Evolutionary conservation across 2,888 invertebrate species (phyloP).

Genomic region (Trissonchulus latispiculum): DNA sequence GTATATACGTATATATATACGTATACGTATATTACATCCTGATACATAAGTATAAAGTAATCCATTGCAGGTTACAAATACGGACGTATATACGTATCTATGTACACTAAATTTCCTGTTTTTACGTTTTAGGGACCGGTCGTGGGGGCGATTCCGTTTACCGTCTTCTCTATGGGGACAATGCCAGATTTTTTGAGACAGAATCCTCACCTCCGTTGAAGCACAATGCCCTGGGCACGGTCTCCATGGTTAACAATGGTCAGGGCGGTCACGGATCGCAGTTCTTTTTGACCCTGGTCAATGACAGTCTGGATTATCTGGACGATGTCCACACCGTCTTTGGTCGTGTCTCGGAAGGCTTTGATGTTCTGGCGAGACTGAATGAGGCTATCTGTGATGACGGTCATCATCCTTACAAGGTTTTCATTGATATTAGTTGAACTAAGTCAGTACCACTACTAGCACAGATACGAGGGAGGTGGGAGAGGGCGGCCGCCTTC

Average conservation of each 20-base stretch:
- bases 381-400: constrained; percentile 89
- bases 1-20: too few species aligned
- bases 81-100: too few species aligned
- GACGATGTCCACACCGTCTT: constrained; percentile 52
- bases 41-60: too few species aligned
- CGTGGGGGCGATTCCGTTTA: constrained; percentile 82
- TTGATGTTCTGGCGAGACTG: constrained; percentile 64
- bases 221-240: constrained; percentile 69
- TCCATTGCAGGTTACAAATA: too few species aligned
- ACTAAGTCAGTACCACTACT: too few species aligned
- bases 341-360: constrained; percentile 67
- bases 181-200: constrained; percentile 76
- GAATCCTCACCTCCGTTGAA: constrained; percentile 82
- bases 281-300: constrained; percentile 82
- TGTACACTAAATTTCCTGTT: too few species aligned
- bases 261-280: constrained; percentile 60
- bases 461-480: too few species aligned
- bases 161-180: constrained; percentile 68
- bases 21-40: too few species aligned
- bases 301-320: constrained; percentile 69
- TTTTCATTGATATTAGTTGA: too few species aligned
- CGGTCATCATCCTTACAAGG: constrained; percentile 77
- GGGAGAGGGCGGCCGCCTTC: too few species aligned
- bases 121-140: constrained; percentile 58
- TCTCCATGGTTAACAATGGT: constrained; percentile 90